phyloP scores from a whole-genome alignment of 2,888 invertebrate genomes.

The Eupithecia inturbata region DNA sequence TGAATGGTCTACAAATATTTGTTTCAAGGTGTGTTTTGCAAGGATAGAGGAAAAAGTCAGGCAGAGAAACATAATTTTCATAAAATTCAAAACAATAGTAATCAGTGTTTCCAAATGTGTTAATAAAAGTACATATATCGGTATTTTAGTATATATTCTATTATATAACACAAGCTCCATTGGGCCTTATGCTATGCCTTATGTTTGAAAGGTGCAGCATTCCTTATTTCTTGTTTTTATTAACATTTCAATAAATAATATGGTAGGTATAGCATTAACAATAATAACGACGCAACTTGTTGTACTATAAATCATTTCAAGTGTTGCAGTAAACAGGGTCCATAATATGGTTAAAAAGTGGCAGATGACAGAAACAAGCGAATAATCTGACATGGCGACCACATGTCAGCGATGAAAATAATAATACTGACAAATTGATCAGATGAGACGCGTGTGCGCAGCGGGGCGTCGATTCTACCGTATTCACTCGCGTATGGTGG shows the following conservation, averaged over 20 bases:
- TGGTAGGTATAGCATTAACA: neutral
- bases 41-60: neutral
- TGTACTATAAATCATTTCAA: neutral
- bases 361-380: slow-evolving; percentile 76
- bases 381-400: slow-evolving; percentile 65
- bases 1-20: neutral
- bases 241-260: too few species aligned
- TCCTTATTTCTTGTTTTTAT: too few species aligned
- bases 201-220: too few species aligned
- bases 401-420: slow-evolving; percentile 67
- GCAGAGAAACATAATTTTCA: neutral
- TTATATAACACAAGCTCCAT: neutral
- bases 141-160: neutral
- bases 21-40: neutral
- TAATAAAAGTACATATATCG: neutral
- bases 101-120: too few species aligned
- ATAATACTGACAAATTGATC: slow-evolving; percentile 71
- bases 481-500: neutral
- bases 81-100: too few species aligned
- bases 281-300: neutral
- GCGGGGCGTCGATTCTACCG: slow-evolving; percentile 52
- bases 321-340: neutral
- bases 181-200: neutral
- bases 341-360: slow-evolving; percentile 48
- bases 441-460: slow-evolving; percentile 73